Evolutionary conservation across 1,140 invertebrate species (phyloP).

Genomic region (Mercenaria mercenaria): DNA sequence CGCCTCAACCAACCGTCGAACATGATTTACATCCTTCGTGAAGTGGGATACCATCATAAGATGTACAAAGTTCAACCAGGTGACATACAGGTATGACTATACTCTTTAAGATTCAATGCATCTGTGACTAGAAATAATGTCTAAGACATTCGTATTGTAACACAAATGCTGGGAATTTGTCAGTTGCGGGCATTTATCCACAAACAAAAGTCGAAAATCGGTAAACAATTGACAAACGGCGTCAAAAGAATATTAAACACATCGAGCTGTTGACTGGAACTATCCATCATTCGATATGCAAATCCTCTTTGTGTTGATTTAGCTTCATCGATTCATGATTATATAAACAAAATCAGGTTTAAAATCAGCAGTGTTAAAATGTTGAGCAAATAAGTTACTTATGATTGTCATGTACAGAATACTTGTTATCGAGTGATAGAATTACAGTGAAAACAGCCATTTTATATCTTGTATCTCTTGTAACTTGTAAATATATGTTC

Average conservation of each 20-base stretch:
- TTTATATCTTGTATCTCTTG: background rate
- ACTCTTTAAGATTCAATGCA: no score
- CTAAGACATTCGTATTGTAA: background rate
- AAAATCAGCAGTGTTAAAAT: no score
- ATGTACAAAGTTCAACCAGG: background rate
- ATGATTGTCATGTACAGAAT: background rate
- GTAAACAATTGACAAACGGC: background rate
- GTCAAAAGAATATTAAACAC: no score
- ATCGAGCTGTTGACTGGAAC: background rate
- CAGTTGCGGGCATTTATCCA: no score
- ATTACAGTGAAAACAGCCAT: background rate
- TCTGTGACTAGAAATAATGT: background rate
- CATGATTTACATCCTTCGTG: background rate
- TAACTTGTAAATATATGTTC: background rate
- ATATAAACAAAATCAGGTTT: no score
- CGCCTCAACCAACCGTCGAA: background rate
- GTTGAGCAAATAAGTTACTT: no score
- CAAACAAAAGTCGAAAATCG: no score
- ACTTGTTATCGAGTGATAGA: no score
- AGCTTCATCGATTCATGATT: no score
- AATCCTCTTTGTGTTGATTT: no score
- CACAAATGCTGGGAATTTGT: no score
- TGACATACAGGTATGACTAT: slow-evolving; percentile 19
- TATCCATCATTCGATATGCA: no score
- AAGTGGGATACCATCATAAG: background rate